A percentile compares a stretch with the other conserved stretches of the same genome.
phyloP scores from a whole-genome alignment of 1,140 invertebrate genomes.

The Hylaeus anthracinus region DNA sequence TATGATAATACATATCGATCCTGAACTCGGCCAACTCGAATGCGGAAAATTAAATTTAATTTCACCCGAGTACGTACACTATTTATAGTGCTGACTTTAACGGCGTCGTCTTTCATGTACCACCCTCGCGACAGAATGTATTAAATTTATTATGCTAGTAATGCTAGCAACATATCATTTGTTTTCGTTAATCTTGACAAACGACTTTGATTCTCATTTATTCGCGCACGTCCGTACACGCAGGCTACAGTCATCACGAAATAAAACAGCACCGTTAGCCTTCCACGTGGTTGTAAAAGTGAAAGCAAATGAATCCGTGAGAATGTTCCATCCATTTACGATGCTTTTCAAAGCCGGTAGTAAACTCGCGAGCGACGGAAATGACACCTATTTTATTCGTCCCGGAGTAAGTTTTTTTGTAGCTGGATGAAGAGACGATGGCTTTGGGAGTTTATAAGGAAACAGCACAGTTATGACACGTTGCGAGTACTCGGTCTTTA shows the following conservation, averaged over 20 bases:
- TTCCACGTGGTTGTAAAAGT: constrained; percentile 7
- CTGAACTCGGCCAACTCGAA: neutral
- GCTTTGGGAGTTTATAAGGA: constrained; percentile 38
- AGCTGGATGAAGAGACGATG: constrained; percentile 49
- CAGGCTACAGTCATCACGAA: neutral
- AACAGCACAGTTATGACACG: constrained; percentile 24
- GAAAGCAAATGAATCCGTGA: constrained; percentile 4
- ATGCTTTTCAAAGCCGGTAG: constrained; percentile 42
- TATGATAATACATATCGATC: neutral
- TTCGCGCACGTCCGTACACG: neutral
- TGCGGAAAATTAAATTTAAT: neutral
- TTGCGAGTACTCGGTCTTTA: neutral
- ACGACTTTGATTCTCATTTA: neutral
- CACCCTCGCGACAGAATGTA: neutral
- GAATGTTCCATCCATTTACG: constrained; percentile 42
- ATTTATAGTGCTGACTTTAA: no score
- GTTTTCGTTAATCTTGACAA: neutral
- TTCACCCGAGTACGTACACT: neutral
- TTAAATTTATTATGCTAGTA: neutral
- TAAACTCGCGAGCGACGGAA: constrained; percentile 44
- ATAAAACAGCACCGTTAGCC: neutral
- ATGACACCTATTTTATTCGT: constrained; percentile 55
- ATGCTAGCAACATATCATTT: neutral
- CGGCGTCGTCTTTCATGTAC: no score
- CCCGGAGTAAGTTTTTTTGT: constrained; percentile 55